Percentiles rank a stretch among this genome's conserved stretches.
These are phyloP conservation scores for Keiferia lycopersicella DNA, from an alignment of 2,888 invertebrate genomes.

Conservation along the genomic window DNA sequence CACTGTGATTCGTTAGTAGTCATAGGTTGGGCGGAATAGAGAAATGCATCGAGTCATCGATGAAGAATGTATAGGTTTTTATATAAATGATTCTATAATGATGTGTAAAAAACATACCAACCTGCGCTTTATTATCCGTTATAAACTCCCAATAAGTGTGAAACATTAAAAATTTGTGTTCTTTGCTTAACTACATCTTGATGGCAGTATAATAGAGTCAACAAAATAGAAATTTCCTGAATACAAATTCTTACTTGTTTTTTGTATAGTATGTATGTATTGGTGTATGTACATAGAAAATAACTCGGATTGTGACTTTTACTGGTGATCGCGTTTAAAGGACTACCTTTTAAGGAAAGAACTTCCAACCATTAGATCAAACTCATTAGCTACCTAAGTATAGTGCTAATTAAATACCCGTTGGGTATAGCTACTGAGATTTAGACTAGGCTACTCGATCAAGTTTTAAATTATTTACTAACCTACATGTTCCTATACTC, in stretches of 20 bases:
- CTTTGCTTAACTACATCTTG: no score
- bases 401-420: slow-evolving; percentile 29
- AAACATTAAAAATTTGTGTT: no score
- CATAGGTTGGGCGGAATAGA: background rate
- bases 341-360: background rate
- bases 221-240: no score
- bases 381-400: background rate
- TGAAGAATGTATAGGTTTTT: background rate
- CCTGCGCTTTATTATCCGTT: no score
- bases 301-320: slow-evolving; percentile 29
- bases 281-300: no score
- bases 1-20: slow-evolving; percentile 9
- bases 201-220: no score
- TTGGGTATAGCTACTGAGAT: slow-evolving; percentile 14
- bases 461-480: no score
- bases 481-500: no score
- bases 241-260: no score
- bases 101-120: no score
- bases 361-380: slow-evolving; percentile 7
- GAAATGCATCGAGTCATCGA: background rate
- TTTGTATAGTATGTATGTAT: no score
- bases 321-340: background rate
- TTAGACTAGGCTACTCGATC: background rate
- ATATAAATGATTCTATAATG: background rate
- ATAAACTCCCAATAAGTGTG: no score